Percentiles rank a stretch among this genome's conserved stretches.
phyloP scores from a whole-genome alignment of 2,113 vertebrate species.

The Thermophis baileyi region DNA sequence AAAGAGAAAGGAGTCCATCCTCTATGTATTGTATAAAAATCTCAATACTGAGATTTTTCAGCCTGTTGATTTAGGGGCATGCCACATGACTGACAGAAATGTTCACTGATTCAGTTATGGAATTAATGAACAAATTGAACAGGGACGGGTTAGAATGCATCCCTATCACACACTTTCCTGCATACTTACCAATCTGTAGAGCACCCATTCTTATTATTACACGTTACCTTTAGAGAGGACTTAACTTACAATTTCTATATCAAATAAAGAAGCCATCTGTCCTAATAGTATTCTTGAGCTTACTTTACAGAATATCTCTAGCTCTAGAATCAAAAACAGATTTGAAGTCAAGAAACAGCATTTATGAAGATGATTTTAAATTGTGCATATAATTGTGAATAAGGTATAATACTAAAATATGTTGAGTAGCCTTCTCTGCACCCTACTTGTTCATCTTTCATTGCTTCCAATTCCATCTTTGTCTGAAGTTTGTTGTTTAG shows the following conservation, averaged over 20 bases:
- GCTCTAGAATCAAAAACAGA: background rate
- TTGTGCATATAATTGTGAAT: background rate
- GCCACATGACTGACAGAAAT: background rate
- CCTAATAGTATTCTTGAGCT: background rate
- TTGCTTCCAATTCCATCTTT: background rate
- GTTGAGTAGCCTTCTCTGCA: background rate
- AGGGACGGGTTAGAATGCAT: background rate
- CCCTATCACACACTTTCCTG: background rate
- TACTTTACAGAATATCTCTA: background rate
- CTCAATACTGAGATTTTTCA: background rate
- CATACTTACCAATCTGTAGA: background rate
- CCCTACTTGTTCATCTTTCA: background rate
- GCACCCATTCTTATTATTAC: background rate
- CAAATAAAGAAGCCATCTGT: background rate
- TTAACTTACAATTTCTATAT: background rate
- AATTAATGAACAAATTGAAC: background rate
- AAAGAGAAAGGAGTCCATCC: background rate
- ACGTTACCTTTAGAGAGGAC: background rate
- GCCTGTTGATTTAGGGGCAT: background rate
- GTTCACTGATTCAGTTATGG: background rate
- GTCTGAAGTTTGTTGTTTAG: background rate
- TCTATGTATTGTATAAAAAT: background rate
- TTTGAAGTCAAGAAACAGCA: background rate
- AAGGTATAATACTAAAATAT: background rate
- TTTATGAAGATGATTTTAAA: background rate